Percentiles rank a stretch among this genome's conserved stretches.
These are phyloP conservation scores for Clarias fuscus DNA, from an alignment of 2,797 vertebrate species.

Conservation along the genomic window DNA sequence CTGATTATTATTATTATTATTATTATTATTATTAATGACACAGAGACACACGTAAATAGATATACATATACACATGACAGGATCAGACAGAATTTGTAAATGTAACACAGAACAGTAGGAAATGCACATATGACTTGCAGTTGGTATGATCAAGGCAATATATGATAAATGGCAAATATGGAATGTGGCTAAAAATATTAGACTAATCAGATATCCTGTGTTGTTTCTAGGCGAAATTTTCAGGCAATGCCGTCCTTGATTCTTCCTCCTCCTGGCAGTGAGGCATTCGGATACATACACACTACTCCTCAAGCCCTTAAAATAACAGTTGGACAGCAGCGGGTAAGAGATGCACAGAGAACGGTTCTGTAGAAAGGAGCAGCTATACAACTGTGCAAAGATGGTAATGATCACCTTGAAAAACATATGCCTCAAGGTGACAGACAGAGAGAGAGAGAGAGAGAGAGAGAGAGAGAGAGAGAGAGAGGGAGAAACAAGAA, in stretches of 20 bases:
- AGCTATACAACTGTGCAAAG: slow-evolving; percentile 41
- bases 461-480: neutral
- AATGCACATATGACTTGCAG: neutral
- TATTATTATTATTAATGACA: neutral
- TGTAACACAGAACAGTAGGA: neutral
- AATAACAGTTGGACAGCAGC: slow-evolving; percentile 4
- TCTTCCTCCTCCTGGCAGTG: neutral
- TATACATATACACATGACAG: neutral
- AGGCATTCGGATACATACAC: neutral
- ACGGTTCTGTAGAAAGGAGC: neutral
- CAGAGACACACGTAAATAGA: neutral
- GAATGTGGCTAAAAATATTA: neutral
- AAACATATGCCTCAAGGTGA: slow-evolving; percentile 36
- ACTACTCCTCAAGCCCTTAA: neutral
- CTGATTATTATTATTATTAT: neutral
- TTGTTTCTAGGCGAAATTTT: neutral
- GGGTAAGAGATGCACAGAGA: neutral
- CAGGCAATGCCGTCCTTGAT: neutral
- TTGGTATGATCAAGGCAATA: neutral
- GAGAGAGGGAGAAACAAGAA: neutral
- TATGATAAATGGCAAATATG: neutral
- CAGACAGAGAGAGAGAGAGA: neutral
- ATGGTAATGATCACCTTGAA: slow-evolving; percentile 46
- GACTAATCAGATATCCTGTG: neutral
- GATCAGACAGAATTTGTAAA: neutral